Percentiles rank a stretch among this genome's conserved stretches.
Evolutionary conservation across 1,140 invertebrate species (phyloP).

Genomic region (Venustaconcha ellipsiformis): DNA sequence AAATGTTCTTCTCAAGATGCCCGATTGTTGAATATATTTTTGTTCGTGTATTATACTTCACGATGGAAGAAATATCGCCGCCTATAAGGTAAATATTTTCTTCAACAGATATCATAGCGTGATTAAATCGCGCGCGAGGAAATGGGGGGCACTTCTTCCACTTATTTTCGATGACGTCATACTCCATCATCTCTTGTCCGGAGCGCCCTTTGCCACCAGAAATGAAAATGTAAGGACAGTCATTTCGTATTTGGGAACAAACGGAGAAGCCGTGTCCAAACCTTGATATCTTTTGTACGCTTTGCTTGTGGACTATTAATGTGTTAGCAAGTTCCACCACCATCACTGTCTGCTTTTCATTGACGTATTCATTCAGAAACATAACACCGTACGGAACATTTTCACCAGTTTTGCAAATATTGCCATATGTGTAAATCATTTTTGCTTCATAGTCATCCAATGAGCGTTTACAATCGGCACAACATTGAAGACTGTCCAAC

Average conservation of each 20-base stretch:
- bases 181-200: background rate
- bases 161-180: slow-evolving; percentile 26
- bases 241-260: slow-evolving; percentile 7
- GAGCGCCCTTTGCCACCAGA: slow-evolving; percentile 16
- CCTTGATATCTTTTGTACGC: slow-evolving; percentile 9
- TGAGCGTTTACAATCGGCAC: too few species aligned
- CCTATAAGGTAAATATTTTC: slow-evolving; percentile 15
- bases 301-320: slow-evolving; percentile 2
- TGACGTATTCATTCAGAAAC: too few species aligned
- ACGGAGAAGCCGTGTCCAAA: slow-evolving; percentile 18
- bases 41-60: slow-evolving; percentile 13
- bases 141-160: slow-evolving; percentile 5
- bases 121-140: slow-evolving; percentile 6
- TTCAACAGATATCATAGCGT: slow-evolving; percentile 10
- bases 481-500: too few species aligned
- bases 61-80: slow-evolving; percentile 6
- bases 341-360: too few species aligned
- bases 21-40: slow-evolving; percentile 6
- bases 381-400: too few species aligned
- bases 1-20: slow-evolving; percentile 1
- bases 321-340: too few species aligned
- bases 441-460: too few species aligned
- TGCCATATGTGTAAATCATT: too few species aligned
- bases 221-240: slow-evolving; percentile 21
- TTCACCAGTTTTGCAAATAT: too few species aligned